These are phyloP conservation scores for Poecilobothrus nobilitatus DNA, from an alignment of 2,888 invertebrate species.

Conservation along the genomic window DNA sequence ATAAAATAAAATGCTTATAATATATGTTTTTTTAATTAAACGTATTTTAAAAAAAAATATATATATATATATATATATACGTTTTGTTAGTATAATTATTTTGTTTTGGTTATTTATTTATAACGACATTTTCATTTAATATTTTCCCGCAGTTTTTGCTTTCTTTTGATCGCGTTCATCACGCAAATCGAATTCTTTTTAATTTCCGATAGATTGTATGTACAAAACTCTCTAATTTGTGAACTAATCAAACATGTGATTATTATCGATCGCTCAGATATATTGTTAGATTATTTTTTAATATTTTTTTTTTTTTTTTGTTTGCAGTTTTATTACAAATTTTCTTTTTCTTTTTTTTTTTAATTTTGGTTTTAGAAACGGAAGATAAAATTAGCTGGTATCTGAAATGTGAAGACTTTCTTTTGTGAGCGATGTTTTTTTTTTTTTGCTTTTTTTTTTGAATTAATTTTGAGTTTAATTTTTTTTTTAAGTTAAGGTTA, in stretches of 20 bases:
- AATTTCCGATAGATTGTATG: background rate
- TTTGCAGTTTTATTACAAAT: too few relatives aligned
- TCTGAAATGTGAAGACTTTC: background rate
- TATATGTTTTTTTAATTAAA: too few relatives aligned
- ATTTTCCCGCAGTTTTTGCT: background rate
- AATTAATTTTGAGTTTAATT: constrained; percentile 3
- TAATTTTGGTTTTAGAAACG: background rate
- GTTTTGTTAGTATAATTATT: too few relatives aligned
- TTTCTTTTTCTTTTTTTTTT: background rate
- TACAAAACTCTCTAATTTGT: background rate
- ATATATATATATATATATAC: too few relatives aligned
- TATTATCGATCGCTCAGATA: background rate
- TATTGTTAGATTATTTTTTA: too few relatives aligned
- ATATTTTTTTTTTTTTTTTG: too few relatives aligned
- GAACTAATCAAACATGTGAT: background rate
- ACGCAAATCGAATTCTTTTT: background rate
- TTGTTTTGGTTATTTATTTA: too few relatives aligned
- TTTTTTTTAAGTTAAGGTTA: constrained; percentile 3
- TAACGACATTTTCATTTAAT: background rate
- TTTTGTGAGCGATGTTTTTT: background rate
- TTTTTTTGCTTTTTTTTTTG: background rate
- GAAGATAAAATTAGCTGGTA: background rate
- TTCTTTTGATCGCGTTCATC: background rate
- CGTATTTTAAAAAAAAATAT: too few relatives aligned
- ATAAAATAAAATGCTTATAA: too few relatives aligned